These are phyloP conservation scores for Ranitomeya variabilis DNA, from an alignment of 2,113 vertebrate species.

Conservation along the genomic window DNA sequence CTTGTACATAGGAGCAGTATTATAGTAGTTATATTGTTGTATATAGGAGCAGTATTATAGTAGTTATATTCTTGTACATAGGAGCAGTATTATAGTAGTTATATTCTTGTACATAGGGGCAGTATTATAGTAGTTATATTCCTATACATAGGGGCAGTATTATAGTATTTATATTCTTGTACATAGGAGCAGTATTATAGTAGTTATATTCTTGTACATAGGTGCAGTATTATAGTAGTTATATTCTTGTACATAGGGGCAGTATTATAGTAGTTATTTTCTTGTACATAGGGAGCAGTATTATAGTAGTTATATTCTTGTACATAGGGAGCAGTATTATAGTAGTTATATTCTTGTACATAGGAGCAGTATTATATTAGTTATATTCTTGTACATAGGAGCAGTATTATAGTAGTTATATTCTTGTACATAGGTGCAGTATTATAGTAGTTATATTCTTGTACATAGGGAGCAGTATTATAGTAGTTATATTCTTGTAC, in stretches of 20 bases:
- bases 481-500: no score
- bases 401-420: conserved; percentile 5
- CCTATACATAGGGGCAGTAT: no score
- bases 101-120: background rate
- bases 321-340: background rate
- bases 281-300: background rate
- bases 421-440: background rate
- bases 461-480: no score
- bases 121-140: no score
- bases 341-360: background rate
- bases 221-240: no score
- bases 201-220: no score
- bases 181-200: no score
- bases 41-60: background rate
- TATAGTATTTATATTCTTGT: no score
- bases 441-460: no score
- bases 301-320: background rate
- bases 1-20: background rate
- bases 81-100: background rate
- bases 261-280: no score
- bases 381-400: background rate
- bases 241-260: no score
- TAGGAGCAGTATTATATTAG: no score
- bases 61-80: background rate
- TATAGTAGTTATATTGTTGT: conserved; percentile 6